Evolutionary conservation across 2,797 vertebrate genomes (phyloP), one percentile per base, ranked within the genome.

Genomic region (Calcarius lapponicus): DNA sequence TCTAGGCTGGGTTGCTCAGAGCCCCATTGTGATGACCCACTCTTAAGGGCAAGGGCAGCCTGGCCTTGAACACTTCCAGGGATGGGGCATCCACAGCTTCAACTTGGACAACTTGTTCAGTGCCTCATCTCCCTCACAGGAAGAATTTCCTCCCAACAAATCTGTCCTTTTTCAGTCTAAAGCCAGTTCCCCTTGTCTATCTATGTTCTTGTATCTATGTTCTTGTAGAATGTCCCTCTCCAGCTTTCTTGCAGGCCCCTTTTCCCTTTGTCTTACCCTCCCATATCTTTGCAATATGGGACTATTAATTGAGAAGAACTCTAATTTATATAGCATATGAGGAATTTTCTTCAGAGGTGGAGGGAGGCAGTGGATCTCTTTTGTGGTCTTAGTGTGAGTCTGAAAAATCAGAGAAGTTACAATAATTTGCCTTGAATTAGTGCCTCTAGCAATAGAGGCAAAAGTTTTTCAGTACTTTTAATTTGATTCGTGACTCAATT

Each of bases 401-500:
- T 76, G 70, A 80, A 90, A 90, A 84, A 70, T 66, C 54, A 53
- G 16, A 31, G 43, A 73, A 80, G 28, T 80, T 80, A 43, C 3
- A 58, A 28, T 79, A 75, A 69, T 72, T 93, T 86, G 26, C 71
- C 36, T 88, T 70, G 56, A 92, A 84, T 47, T 86, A 65, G 17
- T 80, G 75, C 85, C 90, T 88, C 43, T 62, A 79, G 88, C 86
- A 81, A 74, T 31, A 79, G 48, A 76, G 25, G 29, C 18, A 48
- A 29, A 79, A 80, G n/a, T 75, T 90, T 90, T 90, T 47, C 66
- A 21, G 29, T 82, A 76, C 60, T 95, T 90, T 28, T 84, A 90
- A 93, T 92, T 92, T 81, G 78, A 86, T 84, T 86, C 9, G 45
- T 86, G 64, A 60, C 64, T 95, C 40, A 79, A 24, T 86, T 92